Evolutionary conservation across 1,140 invertebrate species (phyloP).

Genomic region (Pomacea maculata): DNA sequence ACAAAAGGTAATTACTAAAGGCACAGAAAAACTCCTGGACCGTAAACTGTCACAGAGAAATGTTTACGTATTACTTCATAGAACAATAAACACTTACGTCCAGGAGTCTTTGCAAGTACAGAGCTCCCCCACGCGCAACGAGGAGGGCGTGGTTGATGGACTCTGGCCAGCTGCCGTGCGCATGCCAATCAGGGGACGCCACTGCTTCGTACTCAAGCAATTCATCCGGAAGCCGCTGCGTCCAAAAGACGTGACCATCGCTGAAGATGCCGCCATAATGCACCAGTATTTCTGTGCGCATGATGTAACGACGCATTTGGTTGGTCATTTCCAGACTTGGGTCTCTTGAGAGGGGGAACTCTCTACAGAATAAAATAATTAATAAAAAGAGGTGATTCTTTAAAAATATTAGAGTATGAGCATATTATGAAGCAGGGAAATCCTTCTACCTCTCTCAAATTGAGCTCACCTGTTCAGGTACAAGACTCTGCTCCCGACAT

Average conservation of each 20-base stretch:
- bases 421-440: too few species aligned
- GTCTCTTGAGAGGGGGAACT: constrained; percentile 28
- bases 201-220: constrained; percentile 31
- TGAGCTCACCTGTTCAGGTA: constrained; percentile 3
- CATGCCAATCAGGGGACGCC: constrained; percentile 36
- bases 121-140: constrained; percentile 30
- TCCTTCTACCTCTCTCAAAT: too few species aligned
- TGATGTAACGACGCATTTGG: constrained; percentile 26
- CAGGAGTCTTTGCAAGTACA: constrained; percentile 31
- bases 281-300: constrained; percentile 31
- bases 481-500: not conserved
- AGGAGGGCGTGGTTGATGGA: constrained; percentile 34
- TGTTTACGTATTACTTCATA: not conserved
- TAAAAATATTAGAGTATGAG: not conserved
- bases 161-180: constrained; percentile 36
- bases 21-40: too few species aligned
- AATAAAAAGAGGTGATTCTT: too few species aligned
- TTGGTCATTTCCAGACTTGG: constrained; percentile 28
- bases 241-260: constrained; percentile 29
- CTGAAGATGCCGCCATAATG: constrained; percentile 38
- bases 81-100: not conserved
- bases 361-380: constrained; percentile 17
- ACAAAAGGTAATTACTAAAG: too few species aligned
- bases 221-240: constrained; percentile 17
- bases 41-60: too few species aligned